Conservation (phyloP, 2,888 invertebrate species). For the Macaria notata region DNA sequence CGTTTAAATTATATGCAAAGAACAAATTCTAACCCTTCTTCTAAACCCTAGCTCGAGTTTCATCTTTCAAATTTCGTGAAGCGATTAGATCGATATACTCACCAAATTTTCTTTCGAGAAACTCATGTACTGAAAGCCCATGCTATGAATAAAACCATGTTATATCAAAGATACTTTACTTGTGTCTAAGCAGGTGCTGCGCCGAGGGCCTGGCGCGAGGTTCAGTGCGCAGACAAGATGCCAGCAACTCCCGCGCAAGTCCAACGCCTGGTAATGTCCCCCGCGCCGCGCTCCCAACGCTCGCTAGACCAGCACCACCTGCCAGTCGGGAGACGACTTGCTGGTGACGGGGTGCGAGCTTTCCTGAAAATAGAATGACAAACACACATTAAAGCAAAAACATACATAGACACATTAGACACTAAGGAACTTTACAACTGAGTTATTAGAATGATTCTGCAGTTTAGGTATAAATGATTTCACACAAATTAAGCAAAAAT, state of each 20-base stretch:
- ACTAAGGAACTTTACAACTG: not conserved
- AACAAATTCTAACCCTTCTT: no score
- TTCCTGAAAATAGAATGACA: slow-evolving; percentile 49
- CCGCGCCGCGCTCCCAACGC: slow-evolving; percentile 40
- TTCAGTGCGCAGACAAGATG: slow-evolving; percentile 83
- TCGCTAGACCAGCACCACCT: slow-evolving; percentile 59
- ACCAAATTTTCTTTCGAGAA: no score
- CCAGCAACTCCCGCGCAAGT: slow-evolving; percentile 74
- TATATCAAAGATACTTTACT: slow-evolving; percentile 42
- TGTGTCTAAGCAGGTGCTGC: slow-evolving; percentile 84
- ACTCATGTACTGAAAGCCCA: no score
- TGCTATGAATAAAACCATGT: not conserved
- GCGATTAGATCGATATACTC: no score
- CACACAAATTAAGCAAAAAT: no score
- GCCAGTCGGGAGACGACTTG: slow-evolving; percentile 70
- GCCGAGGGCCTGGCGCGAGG: slow-evolving; percentile 85
- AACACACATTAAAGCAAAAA: no score
- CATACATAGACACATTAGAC: not conserved
- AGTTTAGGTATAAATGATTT: no score
- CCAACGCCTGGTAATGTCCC: slow-evolving; percentile 54
- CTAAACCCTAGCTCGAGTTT: no score
- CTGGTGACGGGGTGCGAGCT: slow-evolving; percentile 73
- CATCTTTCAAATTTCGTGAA: no score
- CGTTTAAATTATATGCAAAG: no score
- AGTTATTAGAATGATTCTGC: no score